These are phyloP conservation scores for Campylomormyrus tamandua DNA, from an alignment of 2,113 vertebrate species.

Conservation along the genomic window DNA sequence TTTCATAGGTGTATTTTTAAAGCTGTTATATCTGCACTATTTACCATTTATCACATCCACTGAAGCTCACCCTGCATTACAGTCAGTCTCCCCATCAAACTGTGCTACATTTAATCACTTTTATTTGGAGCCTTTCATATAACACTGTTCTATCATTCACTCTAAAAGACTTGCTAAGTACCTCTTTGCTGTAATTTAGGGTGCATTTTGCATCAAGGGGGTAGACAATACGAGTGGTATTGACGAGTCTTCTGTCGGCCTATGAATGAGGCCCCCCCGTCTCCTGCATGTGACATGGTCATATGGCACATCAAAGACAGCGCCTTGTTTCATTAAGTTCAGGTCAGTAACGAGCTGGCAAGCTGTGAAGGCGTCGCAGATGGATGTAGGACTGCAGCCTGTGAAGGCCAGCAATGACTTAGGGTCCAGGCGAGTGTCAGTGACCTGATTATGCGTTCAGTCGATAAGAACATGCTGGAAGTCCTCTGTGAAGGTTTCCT, in stretches of 20 bases:
- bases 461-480: not conserved
- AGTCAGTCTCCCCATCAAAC: not conserved
- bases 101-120: not conserved
- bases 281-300: not conserved
- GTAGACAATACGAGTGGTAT: not conserved
- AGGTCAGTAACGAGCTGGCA: not conserved
- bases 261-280: not conserved
- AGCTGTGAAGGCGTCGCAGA: not conserved
- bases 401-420: not conserved
- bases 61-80: not conserved
- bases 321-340: slow-evolving; percentile 16
- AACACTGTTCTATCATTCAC: not conserved
- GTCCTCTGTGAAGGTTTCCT: not conserved
- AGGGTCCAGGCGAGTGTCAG: not conserved
- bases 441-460: not conserved
- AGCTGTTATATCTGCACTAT: not conserved
- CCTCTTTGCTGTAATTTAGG: not conserved
- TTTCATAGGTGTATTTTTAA: not conserved
- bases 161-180: not conserved
- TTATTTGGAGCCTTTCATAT: not conserved
- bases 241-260: not conserved
- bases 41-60: not conserved
- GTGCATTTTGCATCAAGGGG: not conserved
- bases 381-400: not conserved
- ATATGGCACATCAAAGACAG: not conserved